Conservation (phyloP, 2,888 invertebrate genomes). For the Epinotia nisella region DNA sequence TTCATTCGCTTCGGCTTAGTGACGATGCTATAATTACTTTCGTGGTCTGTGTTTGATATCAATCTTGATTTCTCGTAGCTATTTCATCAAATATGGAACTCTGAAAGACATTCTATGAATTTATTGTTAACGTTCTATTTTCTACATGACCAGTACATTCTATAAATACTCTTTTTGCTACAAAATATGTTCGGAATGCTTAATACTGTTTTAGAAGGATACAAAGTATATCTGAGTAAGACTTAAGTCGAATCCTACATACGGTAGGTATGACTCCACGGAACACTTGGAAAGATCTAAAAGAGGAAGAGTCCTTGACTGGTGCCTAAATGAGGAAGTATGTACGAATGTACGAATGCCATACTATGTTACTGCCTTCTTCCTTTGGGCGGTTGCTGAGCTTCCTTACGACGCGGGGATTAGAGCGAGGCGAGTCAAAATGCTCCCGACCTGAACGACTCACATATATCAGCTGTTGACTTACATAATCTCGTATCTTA, state of each 20-base stretch:
- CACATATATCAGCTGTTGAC: slow-evolving; percentile 42
- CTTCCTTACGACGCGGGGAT: slow-evolving; percentile 41
- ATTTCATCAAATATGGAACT: neutral
- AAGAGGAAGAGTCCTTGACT: slow-evolving; percentile 13
- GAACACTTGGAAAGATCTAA: slow-evolving; percentile 23
- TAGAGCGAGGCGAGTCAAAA: slow-evolving; percentile 53
- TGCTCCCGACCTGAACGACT: slow-evolving; percentile 56
- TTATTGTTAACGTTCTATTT: no score
- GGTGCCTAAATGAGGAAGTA: slow-evolving; percentile 12
- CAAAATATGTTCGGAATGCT: neutral
- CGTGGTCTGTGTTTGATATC: neutral
- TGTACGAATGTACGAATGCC: slow-evolving; percentile 11
- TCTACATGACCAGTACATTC: no score
- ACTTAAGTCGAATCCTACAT: slow-evolving; percentile 9
- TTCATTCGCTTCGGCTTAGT: slow-evolving; percentile 21
- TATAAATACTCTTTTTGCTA: no score
- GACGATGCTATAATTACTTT: slow-evolving; percentile 17
- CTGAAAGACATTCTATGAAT: neutral
- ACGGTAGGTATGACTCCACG: slow-evolving; percentile 21
- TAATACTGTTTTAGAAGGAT: neutral
- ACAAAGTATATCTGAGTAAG: neutral
- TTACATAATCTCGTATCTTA: slow-evolving; percentile 45
- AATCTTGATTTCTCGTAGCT: slow-evolving; percentile 1
- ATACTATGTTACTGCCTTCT: slow-evolving; percentile 17
- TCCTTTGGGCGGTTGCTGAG: slow-evolving; percentile 24